phyloP scores from a whole-genome alignment of 2,113 vertebrate genomes.

The Tragulus kanchil region DNA sequence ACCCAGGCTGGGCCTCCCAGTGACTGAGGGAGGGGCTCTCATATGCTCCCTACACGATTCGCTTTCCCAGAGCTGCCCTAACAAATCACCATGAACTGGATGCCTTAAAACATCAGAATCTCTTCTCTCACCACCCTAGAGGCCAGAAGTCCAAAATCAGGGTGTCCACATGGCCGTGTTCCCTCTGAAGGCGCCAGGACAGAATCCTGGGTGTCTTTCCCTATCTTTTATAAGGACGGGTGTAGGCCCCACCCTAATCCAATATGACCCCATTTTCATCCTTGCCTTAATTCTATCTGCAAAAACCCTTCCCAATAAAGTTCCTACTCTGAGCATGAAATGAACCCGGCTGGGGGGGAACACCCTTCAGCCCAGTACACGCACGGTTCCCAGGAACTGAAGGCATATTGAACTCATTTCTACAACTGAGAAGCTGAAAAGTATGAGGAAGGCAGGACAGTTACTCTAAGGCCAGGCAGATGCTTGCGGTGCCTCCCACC shows the following conservation, averaged over 20 bases:
- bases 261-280: background rate
- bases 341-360: background rate
- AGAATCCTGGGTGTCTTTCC: background rate
- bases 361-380: fast-evolving
- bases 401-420: fast-evolving
- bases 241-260: background rate
- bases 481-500: fast-evolving
- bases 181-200: background rate
- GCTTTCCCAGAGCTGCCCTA: background rate
- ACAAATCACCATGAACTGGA: background rate
- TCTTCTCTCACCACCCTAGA: too few species aligned
- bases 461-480: fast-evolving
- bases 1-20: fast-evolving
- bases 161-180: fast-evolving
- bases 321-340: background rate
- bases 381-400: background rate
- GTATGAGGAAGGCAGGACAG: fast-evolving
- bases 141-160: background rate
- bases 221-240: background rate
- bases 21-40: background rate
- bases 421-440: fast-evolving
- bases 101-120: background rate
- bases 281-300: background rate
- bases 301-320: background rate
- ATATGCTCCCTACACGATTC: fast-evolving